These are phyloP conservation scores for Uloborus plumipes DNA, from an alignment of 2,888 invertebrate species.

Conservation along the genomic window DNA sequence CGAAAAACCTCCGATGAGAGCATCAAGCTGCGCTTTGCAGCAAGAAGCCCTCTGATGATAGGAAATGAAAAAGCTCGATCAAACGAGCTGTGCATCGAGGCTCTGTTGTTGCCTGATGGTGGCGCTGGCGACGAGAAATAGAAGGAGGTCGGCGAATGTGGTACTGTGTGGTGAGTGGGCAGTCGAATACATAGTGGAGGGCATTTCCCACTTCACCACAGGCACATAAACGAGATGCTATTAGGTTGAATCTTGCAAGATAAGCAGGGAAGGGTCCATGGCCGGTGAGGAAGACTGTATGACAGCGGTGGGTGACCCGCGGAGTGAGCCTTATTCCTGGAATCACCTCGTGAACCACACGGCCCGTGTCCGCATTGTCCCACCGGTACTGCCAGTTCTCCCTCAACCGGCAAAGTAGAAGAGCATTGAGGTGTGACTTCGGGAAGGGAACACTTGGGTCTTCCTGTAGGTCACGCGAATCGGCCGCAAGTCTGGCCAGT, in stretches of 20 bases:
- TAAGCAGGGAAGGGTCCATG: not conserved
- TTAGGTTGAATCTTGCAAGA: not conserved
- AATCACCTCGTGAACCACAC: not conserved
- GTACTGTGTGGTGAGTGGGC: not conserved
- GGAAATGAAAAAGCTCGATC: no score
- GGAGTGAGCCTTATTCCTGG: no score
- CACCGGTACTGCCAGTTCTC: not conserved
- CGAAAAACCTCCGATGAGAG: no score
- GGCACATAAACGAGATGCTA: not conserved
- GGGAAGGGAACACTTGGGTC: no score
- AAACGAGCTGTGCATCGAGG: no score
- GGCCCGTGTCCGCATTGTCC: not conserved
- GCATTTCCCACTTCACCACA: not conserved
- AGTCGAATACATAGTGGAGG: not conserved
- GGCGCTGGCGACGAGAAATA: no score
- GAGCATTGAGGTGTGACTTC: not conserved
- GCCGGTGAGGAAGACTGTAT: not conserved
- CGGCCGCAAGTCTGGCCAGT: no score
- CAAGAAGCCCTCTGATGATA: no score
- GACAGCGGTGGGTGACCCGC: not conserved
- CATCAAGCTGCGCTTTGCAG: no score
- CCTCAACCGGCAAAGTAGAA: not conserved
- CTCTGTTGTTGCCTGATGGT: no score
- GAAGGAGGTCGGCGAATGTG: not conserved
- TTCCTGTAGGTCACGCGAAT: no score